A percentile compares a stretch with the other conserved stretches of the same genome.
Evolutionary conservation across 2,797 vertebrate genomes (phyloP).

Genomic region (Galago senegalensis): DNA sequence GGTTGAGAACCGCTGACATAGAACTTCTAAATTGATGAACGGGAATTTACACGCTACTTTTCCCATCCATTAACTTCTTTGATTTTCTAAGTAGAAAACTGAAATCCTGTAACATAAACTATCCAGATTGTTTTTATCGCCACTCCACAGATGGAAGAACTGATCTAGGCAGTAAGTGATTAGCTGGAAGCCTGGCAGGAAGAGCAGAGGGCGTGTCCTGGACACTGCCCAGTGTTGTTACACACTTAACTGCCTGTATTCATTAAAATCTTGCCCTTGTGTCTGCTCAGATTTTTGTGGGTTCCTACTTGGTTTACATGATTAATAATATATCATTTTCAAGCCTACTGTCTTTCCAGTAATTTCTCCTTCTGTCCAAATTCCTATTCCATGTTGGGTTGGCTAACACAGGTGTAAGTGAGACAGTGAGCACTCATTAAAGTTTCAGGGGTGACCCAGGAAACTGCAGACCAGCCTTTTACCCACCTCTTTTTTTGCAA

Average conservation of each 20-base stretch:
- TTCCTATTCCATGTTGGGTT: not conserved
- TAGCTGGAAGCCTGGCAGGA: not conserved
- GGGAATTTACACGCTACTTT: not conserved
- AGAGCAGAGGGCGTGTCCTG: not conserved
- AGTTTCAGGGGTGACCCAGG: not conserved
- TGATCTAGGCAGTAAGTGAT: not conserved
- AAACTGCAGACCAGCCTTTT: not conserved
- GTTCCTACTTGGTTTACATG: not conserved
- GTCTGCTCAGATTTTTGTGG: not conserved
- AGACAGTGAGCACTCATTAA: not conserved
- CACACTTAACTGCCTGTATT: not conserved
- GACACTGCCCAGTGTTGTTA: not conserved
- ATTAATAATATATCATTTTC: not conserved
- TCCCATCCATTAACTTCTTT: not conserved
- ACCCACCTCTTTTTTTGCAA: not conserved
- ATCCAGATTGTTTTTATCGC: not conserved
- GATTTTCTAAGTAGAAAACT: not conserved
- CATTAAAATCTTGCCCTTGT: not conserved
- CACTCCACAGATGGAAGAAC: not conserved
- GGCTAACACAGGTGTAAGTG: not conserved
- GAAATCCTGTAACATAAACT: not conserved
- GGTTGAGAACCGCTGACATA: no score
- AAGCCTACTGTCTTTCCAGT: conserved; percentile 7
- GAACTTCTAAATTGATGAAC: not conserved
- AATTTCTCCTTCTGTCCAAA: not conserved